Evolutionary conservation across 2,113 vertebrate species (phyloP), one percentile per base, ranked within the genome.

Genomic region (Corvus moneduloides): DNA sequence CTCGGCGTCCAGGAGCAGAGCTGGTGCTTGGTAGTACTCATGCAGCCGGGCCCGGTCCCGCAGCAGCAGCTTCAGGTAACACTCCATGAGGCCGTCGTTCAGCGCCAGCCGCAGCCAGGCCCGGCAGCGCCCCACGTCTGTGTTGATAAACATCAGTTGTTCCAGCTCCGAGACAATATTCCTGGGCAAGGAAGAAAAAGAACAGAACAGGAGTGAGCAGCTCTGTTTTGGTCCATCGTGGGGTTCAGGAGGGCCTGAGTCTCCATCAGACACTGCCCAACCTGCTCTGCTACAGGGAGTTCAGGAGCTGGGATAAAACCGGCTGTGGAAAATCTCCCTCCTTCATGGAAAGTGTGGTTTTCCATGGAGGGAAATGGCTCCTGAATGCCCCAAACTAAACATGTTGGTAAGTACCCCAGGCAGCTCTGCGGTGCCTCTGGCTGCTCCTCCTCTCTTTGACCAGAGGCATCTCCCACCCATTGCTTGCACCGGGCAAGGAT

Each of bases 51-150:
- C 95, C 28, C 95, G 98, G 88, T 99, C 99, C 22, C 97, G 98
- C 15, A 99, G 98, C 52, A 99, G 97, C 20, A 99, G 98, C 3
- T 97, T 96, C 35, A 99, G 91, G 97, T 99, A 99, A 92, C 99
- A 99, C 92, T 99, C 99, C 97, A 99, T 84, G 35, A 99, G 98
- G 16, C 99, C 98, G 0, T 99, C 99, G 3, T 99, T 99, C 28
- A 99, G 97, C 0, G 99, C 99, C 92, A 99, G 97, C 9, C 99
- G 96, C 69, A 99, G 98, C 99, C 99, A 99, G 5, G 99, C 99
- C 26, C 99, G 98, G 93, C 99, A 99, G 51, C 99, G 98, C 22
- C 99, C 99, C 19, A 99, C 98, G 0, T 99, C 99, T 0, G 99
- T 99, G 62, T 97, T 98, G 91, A 99, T 98, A 12, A 99, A 99